Evolutionary conservation across 2,888 invertebrate genomes (phyloP), one percentile per base, ranked within the genome.

Genomic region (Pyrgus malvae): DNA sequence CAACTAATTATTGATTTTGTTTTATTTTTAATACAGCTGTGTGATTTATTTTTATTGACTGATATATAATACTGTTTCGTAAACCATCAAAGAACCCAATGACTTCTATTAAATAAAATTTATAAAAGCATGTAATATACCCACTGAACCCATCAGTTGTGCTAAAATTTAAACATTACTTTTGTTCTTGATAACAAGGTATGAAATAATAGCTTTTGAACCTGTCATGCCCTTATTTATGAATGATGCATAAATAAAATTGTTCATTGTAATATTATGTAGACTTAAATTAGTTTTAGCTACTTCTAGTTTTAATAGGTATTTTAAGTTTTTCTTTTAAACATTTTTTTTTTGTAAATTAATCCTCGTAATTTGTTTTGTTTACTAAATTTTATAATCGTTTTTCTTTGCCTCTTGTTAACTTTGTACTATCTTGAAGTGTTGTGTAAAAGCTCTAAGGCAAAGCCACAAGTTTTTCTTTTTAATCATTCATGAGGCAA

Each of bases 301-400:
- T 40, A 31, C 16, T 31, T 23, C 16, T 54, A 46, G 31, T 54
- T 54, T 45, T 45, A 45, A 27, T n/a, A 29, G 17, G 12, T 45
- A 38, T 35, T 19, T n/a, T n/a, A n/a, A 44, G 7, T 42, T 23
- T 38, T 25, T 14, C 38, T 38, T 46, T 31, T 38, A 53, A 53
- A 53, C 44, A 40, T 38, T 40, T 16, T 29, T 31, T 37, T 46
- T 51, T 44, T 8, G 21, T 8, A 33, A 21, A 17, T 40, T 51
- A 11, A 17, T 37, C n/a, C n/a, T 48, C 48, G 29, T 31, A 69
- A 71, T 70, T 68, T 68, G 72, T 76, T 78, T 72, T 76, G 70
- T 78, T 78, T 74, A 64, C 63, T 57, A 76, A 74, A 74, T 75
- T 76, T 72, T 78, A 74, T 54, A 17, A 31, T 29, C 58, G 46